Evolutionary conservation across 2,888 invertebrate genomes (phyloP), one percentile per base, ranked within the genome.

Genomic region (Baccha elongata): DNA sequence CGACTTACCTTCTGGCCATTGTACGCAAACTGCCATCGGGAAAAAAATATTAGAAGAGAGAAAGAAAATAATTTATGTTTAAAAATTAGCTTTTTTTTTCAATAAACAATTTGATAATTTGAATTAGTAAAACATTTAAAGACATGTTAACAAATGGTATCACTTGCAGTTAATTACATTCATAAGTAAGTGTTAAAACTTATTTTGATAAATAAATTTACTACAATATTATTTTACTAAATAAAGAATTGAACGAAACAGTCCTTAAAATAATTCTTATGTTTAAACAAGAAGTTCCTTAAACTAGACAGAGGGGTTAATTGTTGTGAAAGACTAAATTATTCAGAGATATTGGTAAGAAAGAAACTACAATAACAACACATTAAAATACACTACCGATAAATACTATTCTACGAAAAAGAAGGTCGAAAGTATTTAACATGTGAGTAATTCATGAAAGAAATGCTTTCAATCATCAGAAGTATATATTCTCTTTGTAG

Each of bases 1-100:
- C 65, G 88, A 92, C 94, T 94, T 93, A 95, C 95, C 95, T 93
- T 96, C 96, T 87, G 96, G 96, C 96, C 96, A 97, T 92, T 96
- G 96, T 91, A 96, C 96, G 93, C 96, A 96, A 91, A 97, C 96
- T 94, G 95, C 68, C 79, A 84, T 85, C 50, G 37, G 35, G 32
- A 26, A 55, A 21, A 44, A 58, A 69, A 79, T 44, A 76, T 42
- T 58, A 23, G 55, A 73, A 75, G 60, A 84, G 37, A 76, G 58
- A 68, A 35, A 83, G 50, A 68, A 52, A 72, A 7, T 40, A n/a
- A n/a, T 42, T 35, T 29, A 7, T 21, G 23, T 50, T 46, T 60
- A 17, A 4, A 17, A 35, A 69, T 76, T 73, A 67, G 67, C 71
- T 58, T 62, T 46, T 19, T n/a, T n/a, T n/a, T n/a, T n/a, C n/a